phyloP scores from a whole-genome alignment of 92 coral and sea anemone genomes.

The Virgularia gustaviana region DNA sequence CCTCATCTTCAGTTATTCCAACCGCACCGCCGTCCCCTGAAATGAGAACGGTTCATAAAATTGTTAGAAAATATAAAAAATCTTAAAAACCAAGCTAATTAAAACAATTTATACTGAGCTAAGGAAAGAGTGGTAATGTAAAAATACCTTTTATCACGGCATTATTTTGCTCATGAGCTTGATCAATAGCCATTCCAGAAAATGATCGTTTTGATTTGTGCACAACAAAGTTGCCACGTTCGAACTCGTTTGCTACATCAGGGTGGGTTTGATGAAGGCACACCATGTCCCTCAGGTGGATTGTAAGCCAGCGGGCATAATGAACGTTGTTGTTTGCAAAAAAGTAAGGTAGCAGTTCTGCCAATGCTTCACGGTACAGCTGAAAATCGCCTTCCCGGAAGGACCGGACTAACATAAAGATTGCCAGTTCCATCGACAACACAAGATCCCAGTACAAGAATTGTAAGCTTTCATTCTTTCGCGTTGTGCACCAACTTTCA shows the following conservation, averaged over 20 bases:
- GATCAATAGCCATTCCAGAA: constrained; percentile 52
- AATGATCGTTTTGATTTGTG: constrained; percentile 46
- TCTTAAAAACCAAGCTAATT: too few species aligned
- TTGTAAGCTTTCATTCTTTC: constrained; percentile 36
- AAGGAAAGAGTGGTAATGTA: too few species aligned
- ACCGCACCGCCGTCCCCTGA: too few species aligned
- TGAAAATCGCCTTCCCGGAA: constrained; percentile 52
- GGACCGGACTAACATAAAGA: constrained; percentile 37
- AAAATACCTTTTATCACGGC: constrained; percentile 58
- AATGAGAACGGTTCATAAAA: not conserved
- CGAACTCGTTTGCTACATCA: constrained; percentile 43
- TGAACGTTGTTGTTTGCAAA: constrained; percentile 50
- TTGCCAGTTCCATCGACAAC: constrained; percentile 53
- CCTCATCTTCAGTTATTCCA: too few species aligned
- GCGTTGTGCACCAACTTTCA: constrained; percentile 8
- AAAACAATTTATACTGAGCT: too few species aligned
- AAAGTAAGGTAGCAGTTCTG: constrained; percentile 53
- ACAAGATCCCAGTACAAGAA: constrained; percentile 51
- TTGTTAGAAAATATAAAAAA: not conserved
- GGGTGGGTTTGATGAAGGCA: constrained; percentile 35
- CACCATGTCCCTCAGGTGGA: constrained; percentile 46
- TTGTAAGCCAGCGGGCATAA: constrained; percentile 50
- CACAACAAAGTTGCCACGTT: constrained; percentile 39
- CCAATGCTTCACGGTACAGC: constrained; percentile 47
- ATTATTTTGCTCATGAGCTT: constrained; percentile 57